Base-by-base conservation (phyloP, 2,797 vertebrate species). In the Eupleurogrammus muticus region DNA sequence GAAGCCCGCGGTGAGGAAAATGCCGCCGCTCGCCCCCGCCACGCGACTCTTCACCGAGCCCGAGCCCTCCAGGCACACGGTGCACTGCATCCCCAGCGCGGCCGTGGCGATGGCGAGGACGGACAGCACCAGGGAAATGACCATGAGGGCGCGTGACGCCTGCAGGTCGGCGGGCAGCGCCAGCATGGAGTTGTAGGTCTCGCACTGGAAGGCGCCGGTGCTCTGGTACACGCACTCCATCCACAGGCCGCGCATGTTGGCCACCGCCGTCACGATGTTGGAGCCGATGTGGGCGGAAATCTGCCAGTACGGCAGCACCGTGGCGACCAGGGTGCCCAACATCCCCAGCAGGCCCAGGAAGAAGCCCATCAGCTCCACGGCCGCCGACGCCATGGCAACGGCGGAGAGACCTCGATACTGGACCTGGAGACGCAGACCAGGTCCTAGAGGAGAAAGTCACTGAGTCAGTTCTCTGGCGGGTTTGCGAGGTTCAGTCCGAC, bases 171-270 rank as follows among this genome's bases (percentile, higher is more conserved):
- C 16, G 0, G 96, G 92, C 73, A 99, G 91, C 20, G 95, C 95
- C 63, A 99, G 93, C 84, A 99, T 93, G 5, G 97, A 98, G 93
- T 93, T 98, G 93, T 97, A 99, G 88, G 97, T 96, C 77, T 99
- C 97, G 0, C 98, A 99, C 75, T 99, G 97, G 56, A 98, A 97
- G 88, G 95, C 93, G 8, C 97, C 97, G 0, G 97, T 99, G 95
- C 97, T 99, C 82, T 97, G 95, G 0, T 94, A 93, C 23, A 97
- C 96, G 0, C 98, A 99, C 68, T 97, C 97, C 97, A 99, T 99
- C 98, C 98, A 99, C 55, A 99, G 93, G 42, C 98, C 98, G 76
- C 95, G 94, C 92, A 95, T 95, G 92, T 94, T 97, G 73, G 86
- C 93, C 32, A 97, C 93, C 0, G 96, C 96, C 0, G 98, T 99